Base-by-base conservation (phyloP, 2,113 vertebrate genomes). In the Clupea harengus region DNA sequence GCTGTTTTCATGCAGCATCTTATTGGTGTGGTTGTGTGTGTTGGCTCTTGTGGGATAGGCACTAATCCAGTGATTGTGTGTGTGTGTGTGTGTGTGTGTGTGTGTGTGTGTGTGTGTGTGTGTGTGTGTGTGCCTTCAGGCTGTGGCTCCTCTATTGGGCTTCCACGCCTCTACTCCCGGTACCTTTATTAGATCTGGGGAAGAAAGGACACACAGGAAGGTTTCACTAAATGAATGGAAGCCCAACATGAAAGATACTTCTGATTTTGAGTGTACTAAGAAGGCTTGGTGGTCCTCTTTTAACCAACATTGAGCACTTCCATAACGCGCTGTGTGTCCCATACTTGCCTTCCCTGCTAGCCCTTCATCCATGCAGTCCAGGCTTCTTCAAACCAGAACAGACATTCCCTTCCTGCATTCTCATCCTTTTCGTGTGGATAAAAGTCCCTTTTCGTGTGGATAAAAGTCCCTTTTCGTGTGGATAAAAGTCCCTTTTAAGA, bases 371-470 rank as follows among this genome's bases (percentile, higher is more conserved):
- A 44, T 78, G 28, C 28, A 32, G 11, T 78, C 39, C 72, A 78
- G 28, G 72, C 72, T 78, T 78, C 13, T 78, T 78, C 72, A 78
- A 78, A 78, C 72, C 72, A 78, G 15, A 39, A 39, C 28, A 32
- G 28, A 28, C 32, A 11, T 78, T 78, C 72, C 28, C 28, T 39
- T 32, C 13, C 72, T 78, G 72, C 32, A 78, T 78, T 78, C 18
- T 13, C 82, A 18, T 60, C 9, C 50, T 57, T 57, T 78, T 78
- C 39, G 72, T 78, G 72, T 13, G 72, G 72, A 78, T 78, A 39
- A 78, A 78, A 78, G 28, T 44, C 72, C 72, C 72, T 39, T 78
- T 78, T 78, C n/a, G n/a, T n/a, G n/a, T n/a, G n/a, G n/a, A n/a
- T n/a, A n/a, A n/a, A n/a, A n/a, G n/a, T n/a, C n/a, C 9, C 50